Base-by-base conservation (phyloP, 2,888 invertebrate species). In the Mythimna albipuncta region DNA sequence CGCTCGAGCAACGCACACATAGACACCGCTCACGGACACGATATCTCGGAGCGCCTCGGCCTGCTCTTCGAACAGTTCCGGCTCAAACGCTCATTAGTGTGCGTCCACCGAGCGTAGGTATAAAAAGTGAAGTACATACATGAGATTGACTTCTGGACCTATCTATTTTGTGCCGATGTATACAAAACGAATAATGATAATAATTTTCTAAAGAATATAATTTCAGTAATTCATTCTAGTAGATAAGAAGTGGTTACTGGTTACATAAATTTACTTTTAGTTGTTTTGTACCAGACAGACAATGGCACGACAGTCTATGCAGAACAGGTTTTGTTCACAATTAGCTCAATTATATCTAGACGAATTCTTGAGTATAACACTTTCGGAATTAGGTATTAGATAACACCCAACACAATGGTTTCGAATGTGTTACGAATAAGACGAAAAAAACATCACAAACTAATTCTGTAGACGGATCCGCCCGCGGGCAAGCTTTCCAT, bases 261-360 rank as follows among this genome's bases (percentile, higher is more conserved):
- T 78, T 64, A 78, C 50, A 41, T 64, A 64, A 71, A 11, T 13
- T 10, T 54, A 54, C 19, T 38, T 52, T 19, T 38, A 35, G 13
- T 47, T 69, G 26, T 77, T 58, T 63, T 58, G 11, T 47, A 38
- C 32, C 21, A 47, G 21, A 5, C n/a, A 21, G 19, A 68, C 26
- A 67, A 67, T 38, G 7, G 2, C 9, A 38, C 44, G 5, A 44
- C n/a, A 16, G 6, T 19, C 21, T 35, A 16, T 26, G 19, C 11
- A 32, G n/a, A 50, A 52, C 52, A 47, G 38, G 52, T 38, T 59
- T 47, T 59, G 26, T 38, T 69, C 0, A 59, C 21, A 44, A 47
- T 76, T 59, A 74, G 68, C 69, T 54, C 68, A 61, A 74, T 74
- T 59, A 77, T 11, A 69, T 77, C 38, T 61, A 47, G 11, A 4